Conservation (phyloP, 64 coral and sea anemone species). For the Orbicella faveolata region DNA sequence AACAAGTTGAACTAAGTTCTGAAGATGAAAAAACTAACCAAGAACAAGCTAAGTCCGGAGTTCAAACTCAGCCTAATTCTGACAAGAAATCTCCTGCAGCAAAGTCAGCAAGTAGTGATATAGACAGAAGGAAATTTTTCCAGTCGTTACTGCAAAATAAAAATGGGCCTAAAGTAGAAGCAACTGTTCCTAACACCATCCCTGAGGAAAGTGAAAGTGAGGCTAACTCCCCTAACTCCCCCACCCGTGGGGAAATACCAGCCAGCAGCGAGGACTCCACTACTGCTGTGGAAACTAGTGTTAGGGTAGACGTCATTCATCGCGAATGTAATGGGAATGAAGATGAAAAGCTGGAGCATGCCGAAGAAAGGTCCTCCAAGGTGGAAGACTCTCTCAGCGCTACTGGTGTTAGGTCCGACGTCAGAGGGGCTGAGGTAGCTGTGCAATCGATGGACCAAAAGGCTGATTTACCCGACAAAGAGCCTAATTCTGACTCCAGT, state of each 20-base stretch:
- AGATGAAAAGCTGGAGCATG: neutral
- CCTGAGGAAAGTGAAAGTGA: slow-evolving; percentile 66
- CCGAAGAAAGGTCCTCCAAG: neutral
- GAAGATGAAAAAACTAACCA: neutral
- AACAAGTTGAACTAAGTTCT: neutral
- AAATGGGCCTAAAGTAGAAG: slow-evolving; percentile 19
- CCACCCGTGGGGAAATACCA: neutral
- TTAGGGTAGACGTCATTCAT: neutral
- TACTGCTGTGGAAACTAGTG: neutral
- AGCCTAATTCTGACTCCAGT: neutral
- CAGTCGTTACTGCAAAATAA: slow-evolving; percentile 74
- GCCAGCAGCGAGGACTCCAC: neutral
- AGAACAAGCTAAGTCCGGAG: neutral
- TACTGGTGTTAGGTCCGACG: slow-evolving; percentile 54
- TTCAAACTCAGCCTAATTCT: neutral
- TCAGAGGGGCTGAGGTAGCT: slow-evolving; percentile 58
- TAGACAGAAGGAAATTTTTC: slow-evolving; percentile 85
- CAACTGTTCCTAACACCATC: slow-evolving; percentile 43
- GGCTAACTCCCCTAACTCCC: neutral
- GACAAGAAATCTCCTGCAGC: neutral
- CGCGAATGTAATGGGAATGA: neutral
- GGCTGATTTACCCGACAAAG: neutral
- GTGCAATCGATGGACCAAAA: neutral
- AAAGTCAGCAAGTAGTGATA: slow-evolving; percentile 59
- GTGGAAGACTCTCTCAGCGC: slow-evolving; percentile 32